A percentile compares a stretch with the other conserved stretches of the same genome.
These are phyloP conservation scores for Bolborhynchus lineola DNA, from an alignment of 2,113 vertebrate genomes.

Conservation along the genomic window DNA sequence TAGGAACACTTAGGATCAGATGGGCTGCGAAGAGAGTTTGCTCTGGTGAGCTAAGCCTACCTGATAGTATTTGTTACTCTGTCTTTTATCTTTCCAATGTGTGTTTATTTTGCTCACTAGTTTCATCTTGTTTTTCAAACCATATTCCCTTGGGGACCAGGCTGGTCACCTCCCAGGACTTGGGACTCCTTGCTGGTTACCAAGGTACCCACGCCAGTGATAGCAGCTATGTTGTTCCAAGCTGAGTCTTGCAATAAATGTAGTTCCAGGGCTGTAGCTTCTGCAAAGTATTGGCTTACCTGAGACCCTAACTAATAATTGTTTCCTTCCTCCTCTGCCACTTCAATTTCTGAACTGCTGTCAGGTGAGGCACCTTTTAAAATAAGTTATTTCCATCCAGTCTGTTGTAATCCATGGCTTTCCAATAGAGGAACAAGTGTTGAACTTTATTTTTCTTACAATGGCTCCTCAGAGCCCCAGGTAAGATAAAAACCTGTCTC, in stretches of 20 bases:
- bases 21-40: background rate
- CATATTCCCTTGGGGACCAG: background rate
- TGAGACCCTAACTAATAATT: background rate
- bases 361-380: background rate
- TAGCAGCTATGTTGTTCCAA: background rate
- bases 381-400: background rate
- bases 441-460: background rate
- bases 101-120: background rate
- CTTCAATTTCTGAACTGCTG: background rate
- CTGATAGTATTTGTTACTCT: background rate
- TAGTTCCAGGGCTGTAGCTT: background rate
- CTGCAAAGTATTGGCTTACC: background rate
- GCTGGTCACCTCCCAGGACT: background rate
- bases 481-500: background rate
- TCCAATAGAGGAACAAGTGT: background rate
- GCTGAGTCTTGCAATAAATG: background rate
- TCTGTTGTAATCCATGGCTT: background rate
- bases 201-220: background rate
- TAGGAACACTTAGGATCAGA: background rate
- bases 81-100: background rate
- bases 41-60: background rate
- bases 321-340: background rate
- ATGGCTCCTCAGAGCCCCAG: background rate
- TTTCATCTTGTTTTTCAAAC: background rate
- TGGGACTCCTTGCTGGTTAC: background rate